Percentiles rank a stretch among this genome's conserved stretches.
These are phyloP conservation scores for Heliconius himera DNA, from an alignment of 1,140 invertebrate species.

Conservation along the genomic window DNA sequence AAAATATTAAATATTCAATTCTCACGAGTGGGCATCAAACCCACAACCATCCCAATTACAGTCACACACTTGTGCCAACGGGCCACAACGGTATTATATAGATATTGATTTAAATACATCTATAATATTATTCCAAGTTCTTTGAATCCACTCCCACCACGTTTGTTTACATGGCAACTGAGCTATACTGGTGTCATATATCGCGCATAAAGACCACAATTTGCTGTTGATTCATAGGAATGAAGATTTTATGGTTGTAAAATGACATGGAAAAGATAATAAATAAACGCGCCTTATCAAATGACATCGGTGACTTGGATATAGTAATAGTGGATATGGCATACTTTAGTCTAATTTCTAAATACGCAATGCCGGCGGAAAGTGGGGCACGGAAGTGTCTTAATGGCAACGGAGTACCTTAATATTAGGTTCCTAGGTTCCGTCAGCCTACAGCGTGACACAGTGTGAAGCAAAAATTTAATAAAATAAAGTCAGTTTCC, in stretches of 20 bases:
- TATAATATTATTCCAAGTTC: not conserved
- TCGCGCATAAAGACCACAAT: constrained; percentile 14
- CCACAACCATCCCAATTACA: too few species aligned
- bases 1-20: not conserved
- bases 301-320: constrained; percentile 19
- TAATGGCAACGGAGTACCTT: too few species aligned
- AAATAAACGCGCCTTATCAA: constrained; percentile 28
- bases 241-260: constrained; percentile 38
- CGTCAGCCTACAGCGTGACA: too few species aligned
- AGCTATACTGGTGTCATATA: not conserved
- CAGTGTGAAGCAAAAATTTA: too few species aligned
- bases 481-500: too few species aligned
- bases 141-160: not conserved
- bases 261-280: constrained; percentile 35
- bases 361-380: too few species aligned
- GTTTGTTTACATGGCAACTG: not conserved
- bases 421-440: too few species aligned
- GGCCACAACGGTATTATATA: too few species aligned
- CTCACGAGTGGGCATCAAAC: not conserved
- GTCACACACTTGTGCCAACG: too few species aligned
- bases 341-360: not conserved
- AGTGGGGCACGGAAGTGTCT: too few species aligned
- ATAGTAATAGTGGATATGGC: not conserved
- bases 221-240: constrained; percentile 36
- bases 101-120: not conserved